Evolutionary conservation across 2,888 invertebrate genomes (phyloP).

Genomic region (Phortica okadai): DNA sequence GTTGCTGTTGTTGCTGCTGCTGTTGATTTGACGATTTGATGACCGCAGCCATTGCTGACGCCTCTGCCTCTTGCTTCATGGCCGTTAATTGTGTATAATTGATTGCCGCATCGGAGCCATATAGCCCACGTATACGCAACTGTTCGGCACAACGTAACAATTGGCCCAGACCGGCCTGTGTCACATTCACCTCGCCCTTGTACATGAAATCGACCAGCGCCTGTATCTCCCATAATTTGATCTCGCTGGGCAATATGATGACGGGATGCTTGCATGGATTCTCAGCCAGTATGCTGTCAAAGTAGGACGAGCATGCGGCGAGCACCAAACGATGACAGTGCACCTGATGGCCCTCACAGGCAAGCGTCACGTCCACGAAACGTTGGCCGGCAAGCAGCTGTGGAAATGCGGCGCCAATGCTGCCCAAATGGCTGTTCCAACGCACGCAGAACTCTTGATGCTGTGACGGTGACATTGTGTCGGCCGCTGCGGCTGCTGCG

Average conservation of each 20-base stretch:
- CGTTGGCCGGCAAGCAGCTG: constrained; percentile 75
- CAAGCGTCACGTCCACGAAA: constrained; percentile 92
- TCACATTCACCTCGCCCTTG: constrained; percentile 91
- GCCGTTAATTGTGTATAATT: constrained; percentile 73
- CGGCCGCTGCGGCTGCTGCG: neutral
- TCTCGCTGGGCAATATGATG: constrained; percentile 87
- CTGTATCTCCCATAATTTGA: constrained; percentile 90
- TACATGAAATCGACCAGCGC: constrained; percentile 94
- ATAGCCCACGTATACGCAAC: constrained; percentile 85
- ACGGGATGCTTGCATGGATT: constrained; percentile 92
- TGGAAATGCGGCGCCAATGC: constrained; percentile 76
- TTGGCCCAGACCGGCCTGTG: constrained; percentile 88
- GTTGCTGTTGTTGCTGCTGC: constrained; percentile 61
- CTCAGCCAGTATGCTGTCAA: constrained; percentile 86
- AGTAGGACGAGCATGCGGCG: constrained; percentile 90
- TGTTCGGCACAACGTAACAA: constrained; percentile 90
- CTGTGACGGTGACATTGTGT: constrained; percentile 53
- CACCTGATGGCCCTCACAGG: constrained; percentile 88
- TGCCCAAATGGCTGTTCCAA: constrained; percentile 77
- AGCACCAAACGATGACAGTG: constrained; percentile 92
- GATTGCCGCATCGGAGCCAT: constrained; percentile 75
- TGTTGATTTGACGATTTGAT: constrained; percentile 18
- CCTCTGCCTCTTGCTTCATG: constrained; percentile 55
- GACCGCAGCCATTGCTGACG: constrained; percentile 19
- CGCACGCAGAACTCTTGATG: constrained; percentile 76